Evolutionary conservation across 2,797 vertebrate genomes (phyloP).

Genomic region (Acrocephalus scirpaceus): DNA sequence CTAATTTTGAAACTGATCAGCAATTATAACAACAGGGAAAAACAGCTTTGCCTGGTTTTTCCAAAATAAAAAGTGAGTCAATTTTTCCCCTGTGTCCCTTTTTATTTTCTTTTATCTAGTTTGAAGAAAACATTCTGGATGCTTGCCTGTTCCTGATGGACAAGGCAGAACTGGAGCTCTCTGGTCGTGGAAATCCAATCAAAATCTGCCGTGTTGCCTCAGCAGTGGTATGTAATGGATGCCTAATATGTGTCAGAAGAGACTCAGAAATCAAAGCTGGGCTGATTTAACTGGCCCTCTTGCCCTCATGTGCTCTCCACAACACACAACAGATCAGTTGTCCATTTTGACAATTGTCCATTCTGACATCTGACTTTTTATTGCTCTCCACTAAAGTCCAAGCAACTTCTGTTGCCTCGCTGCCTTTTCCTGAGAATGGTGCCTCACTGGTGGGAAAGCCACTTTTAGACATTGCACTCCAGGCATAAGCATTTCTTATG

Average conservation of each 20-base stretch:
- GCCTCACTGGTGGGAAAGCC: background rate
- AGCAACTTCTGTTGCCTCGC: background rate
- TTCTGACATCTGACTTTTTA: background rate
- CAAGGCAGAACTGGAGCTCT: constrained; percentile 87
- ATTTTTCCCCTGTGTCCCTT: background rate
- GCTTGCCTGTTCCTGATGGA: constrained; percentile 93
- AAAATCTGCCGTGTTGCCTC: constrained; percentile 91
- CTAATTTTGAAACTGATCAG: background rate
- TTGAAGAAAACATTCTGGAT: constrained; percentile 90
- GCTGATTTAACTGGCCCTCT: background rate
- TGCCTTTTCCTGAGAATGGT: background rate
- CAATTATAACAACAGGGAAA: background rate
- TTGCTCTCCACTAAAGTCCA: background rate
- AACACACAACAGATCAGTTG: background rate
- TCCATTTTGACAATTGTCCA: background rate
- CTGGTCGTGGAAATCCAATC: constrained; percentile 88
- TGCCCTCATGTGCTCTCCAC: background rate
- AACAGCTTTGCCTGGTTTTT: background rate
- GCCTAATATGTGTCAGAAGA: background rate
- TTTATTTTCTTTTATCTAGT: constrained; percentile 76
- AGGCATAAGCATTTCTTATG: background rate
- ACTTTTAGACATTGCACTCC: background rate
- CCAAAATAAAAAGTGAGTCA: background rate
- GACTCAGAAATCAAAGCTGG: background rate
- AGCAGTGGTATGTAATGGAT: constrained; percentile 84